Percentiles rank a stretch among this genome's conserved stretches.
Conservation (phyloP, 2,888 invertebrate species). For the Baccha elongata region DNA sequence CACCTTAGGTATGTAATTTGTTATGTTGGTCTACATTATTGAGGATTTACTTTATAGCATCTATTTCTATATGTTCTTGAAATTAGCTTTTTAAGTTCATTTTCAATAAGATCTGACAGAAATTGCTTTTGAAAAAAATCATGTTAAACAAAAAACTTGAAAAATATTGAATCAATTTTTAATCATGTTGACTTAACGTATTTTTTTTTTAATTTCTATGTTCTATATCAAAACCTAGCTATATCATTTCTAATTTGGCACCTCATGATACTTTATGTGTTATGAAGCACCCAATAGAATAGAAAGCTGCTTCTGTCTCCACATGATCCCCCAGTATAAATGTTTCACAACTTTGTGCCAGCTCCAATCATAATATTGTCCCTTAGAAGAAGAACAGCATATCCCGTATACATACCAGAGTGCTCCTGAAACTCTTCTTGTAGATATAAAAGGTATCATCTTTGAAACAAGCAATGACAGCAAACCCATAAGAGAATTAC, state of each 20-base stretch:
- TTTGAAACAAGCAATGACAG: conserved; percentile 67
- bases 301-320: conserved; percentile 33
- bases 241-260: conserved; percentile 31
- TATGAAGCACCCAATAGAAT: conserved; percentile 20
- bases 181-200: too few species aligned
- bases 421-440: background rate
- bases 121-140: too few species aligned
- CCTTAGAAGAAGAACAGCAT: too few species aligned
- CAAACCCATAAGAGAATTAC: conserved; percentile 77
- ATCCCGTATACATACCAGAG: background rate
- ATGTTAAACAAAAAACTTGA: too few species aligned
- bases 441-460: conserved; percentile 46
- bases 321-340: conserved; percentile 29
- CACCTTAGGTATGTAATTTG: too few species aligned
- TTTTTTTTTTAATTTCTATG: too few species aligned
- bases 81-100: too few species aligned
- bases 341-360: conserved; percentile 47
- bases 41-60: too few species aligned
- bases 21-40: too few species aligned
- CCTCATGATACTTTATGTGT: conserved; percentile 33
- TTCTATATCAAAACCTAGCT: background rate
- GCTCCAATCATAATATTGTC: conserved; percentile 48
- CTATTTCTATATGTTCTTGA: too few species aligned
- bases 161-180: too few species aligned
- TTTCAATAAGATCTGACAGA: too few species aligned